Evolutionary conservation across 2,888 invertebrate species (phyloP).

Genomic region (Trachelus tabidus): DNA sequence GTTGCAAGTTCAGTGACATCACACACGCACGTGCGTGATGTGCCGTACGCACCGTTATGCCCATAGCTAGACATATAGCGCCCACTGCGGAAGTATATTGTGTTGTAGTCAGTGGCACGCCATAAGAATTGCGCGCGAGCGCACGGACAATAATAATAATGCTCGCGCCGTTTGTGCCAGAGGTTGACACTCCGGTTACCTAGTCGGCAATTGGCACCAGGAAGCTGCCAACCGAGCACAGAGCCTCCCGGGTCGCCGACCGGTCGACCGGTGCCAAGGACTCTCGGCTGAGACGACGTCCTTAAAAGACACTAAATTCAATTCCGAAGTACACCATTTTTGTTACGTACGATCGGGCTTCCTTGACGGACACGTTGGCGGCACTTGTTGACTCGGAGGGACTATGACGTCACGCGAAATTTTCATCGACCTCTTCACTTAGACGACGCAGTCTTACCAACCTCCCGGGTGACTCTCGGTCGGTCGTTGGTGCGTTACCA

Average conservation of each 20-base stretch:
- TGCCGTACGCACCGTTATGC: conserved; percentile 60
- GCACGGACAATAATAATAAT: conserved; percentile 28
- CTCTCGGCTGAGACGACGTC: conserved; percentile 19
- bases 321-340: neutral
- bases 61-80: conserved; percentile 50
- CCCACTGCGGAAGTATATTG: conserved; percentile 44
- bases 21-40: conserved; percentile 64
- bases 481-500: neutral
- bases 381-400: too few species aligned
- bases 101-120: conserved; percentile 11
- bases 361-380: neutral
- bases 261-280: conserved; percentile 58
- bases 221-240: conserved; percentile 22
- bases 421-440: neutral
- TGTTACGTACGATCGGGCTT: conserved; percentile 8
- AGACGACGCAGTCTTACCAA: neutral
- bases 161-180: conserved; percentile 29
- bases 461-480: neutral
- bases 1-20: conserved; percentile 65
- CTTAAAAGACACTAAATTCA: neutral
- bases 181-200: conserved; percentile 25
- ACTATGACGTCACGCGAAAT: neutral
- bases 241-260: conserved; percentile 47
- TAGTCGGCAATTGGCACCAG: conserved; percentile 22
- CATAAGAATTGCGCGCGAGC: conserved; percentile 15